Base-by-base conservation (phyloP, 2,797 vertebrate genomes). In the Danio tinwini region DNA sequence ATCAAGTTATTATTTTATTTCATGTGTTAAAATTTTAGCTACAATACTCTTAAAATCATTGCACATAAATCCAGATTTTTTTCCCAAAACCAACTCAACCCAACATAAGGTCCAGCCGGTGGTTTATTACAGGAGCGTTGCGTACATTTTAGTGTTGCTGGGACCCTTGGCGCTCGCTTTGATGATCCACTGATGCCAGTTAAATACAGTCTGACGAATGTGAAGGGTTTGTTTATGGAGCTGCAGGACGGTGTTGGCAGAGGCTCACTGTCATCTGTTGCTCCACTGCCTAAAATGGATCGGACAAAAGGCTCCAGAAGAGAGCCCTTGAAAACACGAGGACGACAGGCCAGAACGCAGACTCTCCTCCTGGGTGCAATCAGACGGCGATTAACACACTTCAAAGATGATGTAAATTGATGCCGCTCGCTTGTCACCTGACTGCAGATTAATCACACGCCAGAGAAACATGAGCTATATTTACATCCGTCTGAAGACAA, bases 121-220 rank as follows among this genome's bases (percentile, higher is more conserved):
- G 72, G 72, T 78, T 75, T 74, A 65, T 76, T 59, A 52, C 80
- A 75, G 47, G 62, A 70, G 76, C 74, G 68, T 70, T 50, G 50
- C 52, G 53, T 63, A 53, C 64, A 75, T 58, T 75, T 80, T 53
- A 76, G 70, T 61, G 52, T 78, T 75, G 71, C 76, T 53, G n/a
- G 67, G 68, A 53, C 11, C 21, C 71, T 61, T 47, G 14, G 14
- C 45, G 14, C 61, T 59, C 11, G 13, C 80, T 74, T 49, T 29
- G 64, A 67, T 76, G n/a, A 76, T 39, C 7, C 45, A 55, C 55
- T 58, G 52, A 52, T 61, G 55, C 55, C 49, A 19, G 74, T 56
- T 76, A 67, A 76, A 76, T 67, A 65, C 19, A 16, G 56, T 21
- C 56, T 13, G 72, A 56, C 74, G 29, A 29, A 67, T 76, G 39